These are phyloP conservation scores for Anguilla japonica DNA, from an alignment of 2,113 vertebrate species.

Conservation along the genomic window DNA sequence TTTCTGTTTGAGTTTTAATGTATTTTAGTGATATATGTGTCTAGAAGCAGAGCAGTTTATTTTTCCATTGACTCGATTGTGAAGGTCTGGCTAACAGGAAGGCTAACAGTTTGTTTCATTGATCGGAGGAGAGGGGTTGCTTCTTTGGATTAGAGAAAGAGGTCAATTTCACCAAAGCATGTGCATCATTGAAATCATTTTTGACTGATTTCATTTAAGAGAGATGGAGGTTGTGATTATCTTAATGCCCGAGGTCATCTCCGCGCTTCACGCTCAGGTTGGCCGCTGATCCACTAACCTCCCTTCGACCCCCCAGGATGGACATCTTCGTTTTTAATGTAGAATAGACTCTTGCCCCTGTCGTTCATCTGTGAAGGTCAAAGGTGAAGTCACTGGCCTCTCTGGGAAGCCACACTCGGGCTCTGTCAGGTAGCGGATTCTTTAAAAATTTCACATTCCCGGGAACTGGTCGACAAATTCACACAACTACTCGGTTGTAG, in stretches of 20 bases:
- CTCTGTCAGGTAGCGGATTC: constrained; percentile 67
- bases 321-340: constrained; percentile 2
- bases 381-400: constrained; percentile 65
- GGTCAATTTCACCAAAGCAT: background rate
- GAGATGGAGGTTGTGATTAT: background rate
- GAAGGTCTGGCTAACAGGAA: background rate
- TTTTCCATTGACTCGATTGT: background rate
- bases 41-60: background rate
- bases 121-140: background rate
- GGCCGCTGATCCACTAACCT: constrained; percentile 57
- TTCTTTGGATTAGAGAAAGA: background rate
- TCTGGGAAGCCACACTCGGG: constrained; percentile 53
- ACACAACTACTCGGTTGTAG: constrained; percentile 47
- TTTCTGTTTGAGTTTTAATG: too few relatives aligned
- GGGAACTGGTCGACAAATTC: constrained; percentile 59
- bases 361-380: constrained; percentile 53
- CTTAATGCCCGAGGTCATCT: background rate
- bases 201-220: background rate
- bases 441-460: constrained; percentile 72
- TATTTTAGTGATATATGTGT: background rate
- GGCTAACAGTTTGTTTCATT: background rate
- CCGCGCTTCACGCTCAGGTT: background rate
- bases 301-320: constrained; percentile 58
- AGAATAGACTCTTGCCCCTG: constrained; percentile 34
- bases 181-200: background rate